Percentiles rank a stretch among this genome's conserved stretches.
These are phyloP conservation scores for Drosophila mulleri DNA, from an alignment of 2,888 invertebrate species.

Conservation along the genomic window DNA sequence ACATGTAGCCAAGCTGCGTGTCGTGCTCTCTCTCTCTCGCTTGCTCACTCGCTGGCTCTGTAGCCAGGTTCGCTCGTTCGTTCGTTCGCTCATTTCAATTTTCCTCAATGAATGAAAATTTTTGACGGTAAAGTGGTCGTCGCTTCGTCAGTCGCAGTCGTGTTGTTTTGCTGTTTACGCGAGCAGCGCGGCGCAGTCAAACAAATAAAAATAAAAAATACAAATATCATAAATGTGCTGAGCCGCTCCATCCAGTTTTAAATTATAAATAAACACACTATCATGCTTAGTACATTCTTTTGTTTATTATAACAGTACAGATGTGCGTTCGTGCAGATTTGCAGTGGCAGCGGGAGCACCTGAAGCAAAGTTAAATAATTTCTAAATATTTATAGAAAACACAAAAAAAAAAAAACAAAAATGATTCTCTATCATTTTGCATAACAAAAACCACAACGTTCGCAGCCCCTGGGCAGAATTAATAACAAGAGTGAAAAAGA, in stretches of 20 bases:
- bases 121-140: conserved; percentile 73
- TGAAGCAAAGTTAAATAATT: conserved; percentile 41
- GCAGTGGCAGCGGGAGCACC: background rate
- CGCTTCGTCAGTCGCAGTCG: conserved; percentile 50
- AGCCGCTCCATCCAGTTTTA: conserved; percentile 17
- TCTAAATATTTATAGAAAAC: conserved; percentile 45
- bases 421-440: conserved; percentile 64
- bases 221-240: conserved; percentile 8
- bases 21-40: conserved; percentile 18
- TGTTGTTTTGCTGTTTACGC: conserved; percentile 62
- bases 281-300: conserved; percentile 13
- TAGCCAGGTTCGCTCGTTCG: conserved; percentile 26
- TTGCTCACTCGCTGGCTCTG: conserved; percentile 12
- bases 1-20: conserved; percentile 37
- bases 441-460: conserved; percentile 65
- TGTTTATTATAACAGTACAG: conserved; percentile 22
- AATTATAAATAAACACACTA: conserved; percentile 16
- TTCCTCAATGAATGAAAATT: conserved; percentile 81
- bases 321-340: background rate
- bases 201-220: conserved; percentile 22
- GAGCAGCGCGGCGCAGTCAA: conserved; percentile 50
- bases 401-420: background rate
- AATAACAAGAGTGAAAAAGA: conserved; percentile 59
- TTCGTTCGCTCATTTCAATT: conserved; percentile 74
- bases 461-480: conserved; percentile 64